Evolutionary conservation across 2,888 invertebrate genomes (phyloP).

Genomic region (Lithophane ornitopus): DNA sequence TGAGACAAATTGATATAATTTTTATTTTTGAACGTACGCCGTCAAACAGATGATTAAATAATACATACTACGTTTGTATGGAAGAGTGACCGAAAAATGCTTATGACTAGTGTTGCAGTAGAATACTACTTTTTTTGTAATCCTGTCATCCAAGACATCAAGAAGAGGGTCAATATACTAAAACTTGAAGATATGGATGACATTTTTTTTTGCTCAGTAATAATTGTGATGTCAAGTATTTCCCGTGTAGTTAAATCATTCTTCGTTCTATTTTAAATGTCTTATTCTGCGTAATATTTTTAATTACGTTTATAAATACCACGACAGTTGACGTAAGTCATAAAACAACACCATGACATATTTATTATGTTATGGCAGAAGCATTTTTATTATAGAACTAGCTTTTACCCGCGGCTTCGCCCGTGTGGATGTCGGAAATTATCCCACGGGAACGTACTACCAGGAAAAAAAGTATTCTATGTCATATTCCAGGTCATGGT

Average conservation of each 20-base stretch:
- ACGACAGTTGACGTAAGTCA: constrained; percentile 54
- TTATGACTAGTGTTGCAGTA: neutral
- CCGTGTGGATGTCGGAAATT: no score
- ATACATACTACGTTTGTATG: no score
- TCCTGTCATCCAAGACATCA: neutral
- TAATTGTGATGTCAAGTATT: neutral
- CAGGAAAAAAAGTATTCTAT: no score
- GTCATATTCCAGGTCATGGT: no score
- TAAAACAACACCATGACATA: constrained; percentile 31
- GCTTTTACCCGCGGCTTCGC: no score
- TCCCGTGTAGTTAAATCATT: neutral
- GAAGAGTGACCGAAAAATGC: no score
- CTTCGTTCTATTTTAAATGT: constrained; percentile 8
- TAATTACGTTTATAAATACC: constrained; percentile 42
- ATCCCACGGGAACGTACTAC: no score
- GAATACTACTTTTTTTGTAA: neutral
- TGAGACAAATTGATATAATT: no score
- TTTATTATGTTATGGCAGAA: constrained; percentile 8
- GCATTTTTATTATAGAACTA: neutral
- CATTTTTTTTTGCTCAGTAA: neutral
- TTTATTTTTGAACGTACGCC: no score
- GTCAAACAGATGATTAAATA: no score
- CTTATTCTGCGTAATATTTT: constrained; percentile 30
- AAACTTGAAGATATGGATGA: neutral
- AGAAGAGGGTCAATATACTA: no score